A percentile compares a stretch with the other conserved stretches of the same genome.
Evolutionary conservation across 1,140 invertebrate genomes (phyloP).

Genomic region (Anthonomus grandis): DNA sequence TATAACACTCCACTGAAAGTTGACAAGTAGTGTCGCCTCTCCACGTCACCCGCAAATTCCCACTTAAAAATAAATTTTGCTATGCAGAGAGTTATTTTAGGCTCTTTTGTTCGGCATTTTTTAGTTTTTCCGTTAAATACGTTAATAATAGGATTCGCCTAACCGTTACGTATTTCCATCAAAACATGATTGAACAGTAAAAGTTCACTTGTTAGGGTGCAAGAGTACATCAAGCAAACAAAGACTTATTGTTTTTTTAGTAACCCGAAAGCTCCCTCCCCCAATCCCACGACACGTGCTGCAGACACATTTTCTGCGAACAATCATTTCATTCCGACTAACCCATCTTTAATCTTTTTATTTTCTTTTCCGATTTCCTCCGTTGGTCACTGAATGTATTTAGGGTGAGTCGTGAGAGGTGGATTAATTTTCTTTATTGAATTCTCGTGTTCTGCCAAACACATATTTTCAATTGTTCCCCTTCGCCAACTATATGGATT

Average conservation of each 20-base stretch:
- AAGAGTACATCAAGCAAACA: too few relatives aligned
- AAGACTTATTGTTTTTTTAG: too few relatives aligned
- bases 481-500: too few relatives aligned
- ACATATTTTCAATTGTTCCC: conserved; percentile 15
- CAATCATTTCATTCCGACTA: conserved; percentile 18
- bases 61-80: conserved; percentile 27
- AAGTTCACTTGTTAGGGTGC: too few relatives aligned
- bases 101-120: too few relatives aligned
- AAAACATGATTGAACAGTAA: too few relatives aligned
- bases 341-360: conserved; percentile 28
- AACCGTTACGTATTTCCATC: too few relatives aligned
- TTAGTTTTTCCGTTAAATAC: too few relatives aligned
- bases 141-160: too few relatives aligned
- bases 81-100: too few relatives aligned
- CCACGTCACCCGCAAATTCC: conserved; percentile 27
- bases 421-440: conserved; percentile 19
- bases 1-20: conserved; percentile 25
- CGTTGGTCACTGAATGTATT: conserved; percentile 1
- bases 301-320: background rate
- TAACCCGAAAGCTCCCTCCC: too few relatives aligned
- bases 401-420: conserved; percentile 12
- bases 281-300: conserved; percentile 22
- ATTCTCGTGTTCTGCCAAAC: conserved; percentile 14
- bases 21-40: conserved; percentile 25
- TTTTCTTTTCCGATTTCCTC: conserved; percentile 17